These are phyloP conservation scores for Oryzias woworae DNA, from an alignment of 2,113 vertebrate species.

Conservation along the genomic window DNA sequence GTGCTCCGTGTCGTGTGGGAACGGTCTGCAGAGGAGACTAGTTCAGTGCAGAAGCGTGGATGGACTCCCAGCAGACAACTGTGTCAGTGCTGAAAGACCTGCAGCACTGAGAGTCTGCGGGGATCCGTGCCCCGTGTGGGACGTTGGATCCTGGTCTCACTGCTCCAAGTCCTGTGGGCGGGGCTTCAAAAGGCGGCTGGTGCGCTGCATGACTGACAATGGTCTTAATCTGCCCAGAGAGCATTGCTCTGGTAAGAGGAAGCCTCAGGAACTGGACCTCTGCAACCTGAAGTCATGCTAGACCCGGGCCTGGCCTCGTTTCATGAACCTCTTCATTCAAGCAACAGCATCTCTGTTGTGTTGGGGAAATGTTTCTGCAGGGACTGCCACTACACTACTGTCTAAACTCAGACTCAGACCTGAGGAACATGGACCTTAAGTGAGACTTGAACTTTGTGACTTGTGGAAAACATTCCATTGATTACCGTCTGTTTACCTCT, in stretches of 20 bases:
- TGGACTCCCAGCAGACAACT: constrained; percentile 76
- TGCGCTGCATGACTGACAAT: constrained; percentile 76
- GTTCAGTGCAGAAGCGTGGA: constrained; percentile 84
- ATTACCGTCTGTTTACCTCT: too few species aligned
- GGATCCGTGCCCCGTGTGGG: constrained; percentile 90
- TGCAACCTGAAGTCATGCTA: constrained; percentile 87
- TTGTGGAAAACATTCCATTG: too few species aligned
- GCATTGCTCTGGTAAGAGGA: constrained; percentile 85
- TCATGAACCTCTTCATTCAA: too few species aligned
- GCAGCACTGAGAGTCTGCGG: constrained; percentile 81
- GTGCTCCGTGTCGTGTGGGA: constrained; percentile 87
- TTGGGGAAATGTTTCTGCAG: too few species aligned
- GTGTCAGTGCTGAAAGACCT: constrained; percentile 76
- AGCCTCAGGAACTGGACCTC: constrained; percentile 97
- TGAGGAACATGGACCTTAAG: too few species aligned
- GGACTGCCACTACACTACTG: too few species aligned
- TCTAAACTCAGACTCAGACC: too few species aligned
- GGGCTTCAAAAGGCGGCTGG: constrained; percentile 86
- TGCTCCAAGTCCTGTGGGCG: constrained; percentile 93
- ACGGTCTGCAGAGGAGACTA: constrained; percentile 83
- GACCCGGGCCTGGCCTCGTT: background rate
- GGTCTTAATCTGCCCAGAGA: constrained; percentile 84
- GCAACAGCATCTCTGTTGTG: too few species aligned
- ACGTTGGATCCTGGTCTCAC: constrained; percentile 84
- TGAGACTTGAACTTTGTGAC: too few species aligned